Percentiles rank a stretch among this genome's conserved stretches.
Evolutionary conservation across 2,888 invertebrate species (phyloP).

Genomic region (Melanostoma mellinum): DNA sequence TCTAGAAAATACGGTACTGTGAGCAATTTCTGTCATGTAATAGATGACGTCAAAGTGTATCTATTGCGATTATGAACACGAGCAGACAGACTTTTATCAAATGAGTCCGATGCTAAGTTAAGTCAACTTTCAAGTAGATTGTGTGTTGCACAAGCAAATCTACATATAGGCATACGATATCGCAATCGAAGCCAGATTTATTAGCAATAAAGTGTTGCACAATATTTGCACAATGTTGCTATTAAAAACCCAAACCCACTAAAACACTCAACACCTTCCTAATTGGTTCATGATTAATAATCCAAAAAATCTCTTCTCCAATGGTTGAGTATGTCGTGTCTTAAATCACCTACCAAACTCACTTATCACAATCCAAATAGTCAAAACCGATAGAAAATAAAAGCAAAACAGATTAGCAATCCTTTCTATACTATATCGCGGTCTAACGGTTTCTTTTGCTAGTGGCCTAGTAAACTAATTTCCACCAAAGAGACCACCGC

Average conservation of each 20-base stretch:
- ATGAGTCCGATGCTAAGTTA: no score
- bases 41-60: no score
- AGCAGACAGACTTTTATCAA: no score
- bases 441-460: conserved; percentile 4
- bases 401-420: conserved; percentile 24
- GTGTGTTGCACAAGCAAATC: conserved; percentile 1
- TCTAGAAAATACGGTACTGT: no score
- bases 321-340: conserved; percentile 18
- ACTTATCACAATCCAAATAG: conserved; percentile 36
- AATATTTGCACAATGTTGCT: conserved; percentile 31
- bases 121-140: no score
- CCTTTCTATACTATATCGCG: conserved; percentile 19
- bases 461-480: conserved; percentile 59
- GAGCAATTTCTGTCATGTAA: no score
- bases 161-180: neutral
- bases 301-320: conserved; percentile 40
- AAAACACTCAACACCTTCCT: conserved; percentile 43
- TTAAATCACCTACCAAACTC: conserved; percentile 25
- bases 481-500: conserved; percentile 32
- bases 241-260: conserved; percentile 15
- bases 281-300: conserved; percentile 57
- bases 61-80: no score
- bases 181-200: conserved; percentile 5
- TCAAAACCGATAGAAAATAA: conserved; percentile 7
- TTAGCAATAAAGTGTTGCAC: conserved; percentile 10